These are phyloP conservation scores for Philopedon plagiatum DNA, from an alignment of 2,888 invertebrate genomes.

Conservation along the genomic window DNA sequence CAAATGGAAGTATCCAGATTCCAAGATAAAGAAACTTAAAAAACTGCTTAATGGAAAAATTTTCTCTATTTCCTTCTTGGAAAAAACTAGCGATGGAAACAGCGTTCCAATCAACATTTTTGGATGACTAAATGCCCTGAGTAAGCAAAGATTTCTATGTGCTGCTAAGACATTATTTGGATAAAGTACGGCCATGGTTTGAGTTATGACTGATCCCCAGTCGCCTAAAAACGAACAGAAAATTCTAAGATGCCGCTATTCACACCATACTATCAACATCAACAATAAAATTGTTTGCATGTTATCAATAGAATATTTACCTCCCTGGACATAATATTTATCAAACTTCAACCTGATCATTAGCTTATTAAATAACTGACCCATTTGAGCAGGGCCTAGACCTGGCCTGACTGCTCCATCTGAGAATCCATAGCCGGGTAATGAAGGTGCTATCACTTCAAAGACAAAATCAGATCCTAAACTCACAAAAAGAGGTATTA, in stretches of 20 bases:
- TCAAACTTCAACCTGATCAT: constrained; percentile 79
- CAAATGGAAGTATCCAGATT: constrained; percentile 79
- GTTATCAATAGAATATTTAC: constrained; percentile 69
- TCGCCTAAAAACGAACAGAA: constrained; percentile 80
- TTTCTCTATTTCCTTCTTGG: background rate
- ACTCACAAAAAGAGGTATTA: background rate
- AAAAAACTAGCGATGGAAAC: constrained; percentile 70
- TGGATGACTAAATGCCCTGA: constrained; percentile 48
- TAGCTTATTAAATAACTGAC: constrained; percentile 76
- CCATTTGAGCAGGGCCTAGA: constrained; percentile 72
- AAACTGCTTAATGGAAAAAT: background rate
- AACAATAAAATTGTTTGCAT: background rate
- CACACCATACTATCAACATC: background rate
- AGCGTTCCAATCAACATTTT: constrained; percentile 67
- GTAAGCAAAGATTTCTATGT: constrained; percentile 71
- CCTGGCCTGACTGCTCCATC: constrained; percentile 76
- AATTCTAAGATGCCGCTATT: too few relatives aligned
- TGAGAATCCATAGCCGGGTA: constrained; percentile 68
- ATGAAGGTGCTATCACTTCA: constrained; percentile 74
- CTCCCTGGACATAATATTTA: constrained; percentile 80
- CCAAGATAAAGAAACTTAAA: constrained; percentile 66
- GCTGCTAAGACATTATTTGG: constrained; percentile 73
- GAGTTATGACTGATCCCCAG: constrained; percentile 81
- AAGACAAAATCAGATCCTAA: constrained; percentile 74
- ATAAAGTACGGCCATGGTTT: constrained; percentile 75